Evolutionary conservation across 1,140 invertebrate genomes (phyloP), one percentile per base, ranked within the genome.

Genomic region (Scaptomyza montana): DNA sequence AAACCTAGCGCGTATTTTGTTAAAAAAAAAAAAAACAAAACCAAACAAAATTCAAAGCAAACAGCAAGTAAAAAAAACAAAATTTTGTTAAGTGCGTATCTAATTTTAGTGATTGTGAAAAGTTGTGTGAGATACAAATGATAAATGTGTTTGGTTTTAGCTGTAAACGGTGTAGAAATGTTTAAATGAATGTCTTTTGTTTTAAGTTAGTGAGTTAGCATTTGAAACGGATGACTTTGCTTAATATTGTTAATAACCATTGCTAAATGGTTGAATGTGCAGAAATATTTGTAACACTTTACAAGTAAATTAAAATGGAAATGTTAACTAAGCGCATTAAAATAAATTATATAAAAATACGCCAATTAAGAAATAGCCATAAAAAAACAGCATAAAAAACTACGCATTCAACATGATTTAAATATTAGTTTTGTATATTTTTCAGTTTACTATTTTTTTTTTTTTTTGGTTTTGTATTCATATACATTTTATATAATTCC

Each of bases 1-100:
- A 67, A 89, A 75, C 77, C 68, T 89, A 89, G 77, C 41, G 68
- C 59, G 66, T 89, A 85, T 81, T 84, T 89, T 89, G 84, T 89
- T 89, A 78, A 80, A 80, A 21, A 51, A 70, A 89, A 81, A 66
- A 68, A n/a, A n/a, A n/a, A n/a, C n/a, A n/a, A 61, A 67, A 77
- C 59, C 59, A 77, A 70, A 19, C 46, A 59, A 59, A 71, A 61
- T 7, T 45, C 5, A n/a, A 30, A 28, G 47, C 50, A 54, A 75
- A 3, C 2, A 57, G 54, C 41, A 16, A 39, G 33, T 2, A 41
- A 45, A 51, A 41, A 51, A 41, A 46, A 36, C 65, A 53, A 50
- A 30, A 5, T 3, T 30, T 5, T 69, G 65, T 74, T 71, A 71
- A 75, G 45, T 50, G 47, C 63, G 13, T 67, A 74, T 51, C 57